phyloP scores from a whole-genome alignment of 2,113 vertebrate genomes.

The Grammomys dolichurus region DNA sequence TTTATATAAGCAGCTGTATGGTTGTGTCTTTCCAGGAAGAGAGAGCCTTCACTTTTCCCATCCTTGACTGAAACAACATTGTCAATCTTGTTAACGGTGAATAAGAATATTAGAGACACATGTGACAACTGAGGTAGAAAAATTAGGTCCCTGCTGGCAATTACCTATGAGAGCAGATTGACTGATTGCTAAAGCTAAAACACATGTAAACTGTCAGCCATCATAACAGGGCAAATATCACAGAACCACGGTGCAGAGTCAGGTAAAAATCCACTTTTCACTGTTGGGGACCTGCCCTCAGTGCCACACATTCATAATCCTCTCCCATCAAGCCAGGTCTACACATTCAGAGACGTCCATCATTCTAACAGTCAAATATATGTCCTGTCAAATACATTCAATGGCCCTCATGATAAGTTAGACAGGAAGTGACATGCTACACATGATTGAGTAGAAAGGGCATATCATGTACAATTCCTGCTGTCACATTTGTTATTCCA shows the following conservation, averaged over 20 bases:
- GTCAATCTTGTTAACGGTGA: constrained; percentile 43
- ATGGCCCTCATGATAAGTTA: constrained; percentile 76
- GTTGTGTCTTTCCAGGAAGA: constrained; percentile 31
- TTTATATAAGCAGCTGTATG: not conserved
- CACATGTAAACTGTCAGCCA: constrained; percentile 56
- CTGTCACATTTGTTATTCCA: constrained; percentile 75
- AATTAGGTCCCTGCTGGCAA: constrained; percentile 75
- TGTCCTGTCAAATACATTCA: constrained; percentile 67
- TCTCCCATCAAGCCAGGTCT: constrained; percentile 63
- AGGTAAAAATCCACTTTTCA: constrained; percentile 62
- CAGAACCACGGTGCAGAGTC: not conserved
- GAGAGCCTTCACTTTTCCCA: not conserved
- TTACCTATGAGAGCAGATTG: constrained; percentile 60
- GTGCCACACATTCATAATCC: constrained; percentile 68
- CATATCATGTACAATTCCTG: constrained; percentile 71
- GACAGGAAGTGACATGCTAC: constrained; percentile 72
- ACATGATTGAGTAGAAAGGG: constrained; percentile 73
- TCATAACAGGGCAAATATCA: constrained; percentile 63
- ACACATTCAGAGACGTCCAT: constrained; percentile 66
- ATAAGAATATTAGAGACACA: constrained; percentile 9
- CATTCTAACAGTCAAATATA: constrained; percentile 72
- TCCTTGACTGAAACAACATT: constrained; percentile 65
- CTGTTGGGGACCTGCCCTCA: constrained; percentile 53
- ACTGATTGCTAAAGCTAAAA: constrained; percentile 57
- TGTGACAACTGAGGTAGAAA: constrained; percentile 61